phyloP scores from a whole-genome alignment of 2,888 invertebrate species.

The Hyalella azteca region DNA sequence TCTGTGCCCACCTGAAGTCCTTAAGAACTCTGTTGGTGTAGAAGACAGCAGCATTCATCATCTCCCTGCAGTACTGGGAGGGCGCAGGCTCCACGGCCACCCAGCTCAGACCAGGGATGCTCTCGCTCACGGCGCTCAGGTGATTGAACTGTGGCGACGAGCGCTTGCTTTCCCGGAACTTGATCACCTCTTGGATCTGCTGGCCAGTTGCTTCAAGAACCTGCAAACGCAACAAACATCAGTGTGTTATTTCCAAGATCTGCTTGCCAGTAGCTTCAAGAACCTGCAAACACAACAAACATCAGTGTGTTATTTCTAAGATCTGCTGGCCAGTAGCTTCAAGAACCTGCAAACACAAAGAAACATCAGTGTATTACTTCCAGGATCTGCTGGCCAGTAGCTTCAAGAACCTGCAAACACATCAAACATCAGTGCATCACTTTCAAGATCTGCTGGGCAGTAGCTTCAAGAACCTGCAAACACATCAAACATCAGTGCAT shows the following conservation, averaged over 20 bases:
- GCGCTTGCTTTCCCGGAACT: constrained; percentile 88
- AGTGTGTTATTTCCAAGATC: too few relatives aligned
- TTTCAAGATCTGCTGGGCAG: too few relatives aligned
- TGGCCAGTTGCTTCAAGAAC: constrained; percentile 82
- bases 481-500: not conserved
- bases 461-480: not conserved
- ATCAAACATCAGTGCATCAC: too few relatives aligned
- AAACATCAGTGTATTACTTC: constrained; percentile 71
- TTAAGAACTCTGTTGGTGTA: constrained; percentile 97
- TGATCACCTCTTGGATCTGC: constrained; percentile 82
- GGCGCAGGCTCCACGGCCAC: constrained; percentile 87
- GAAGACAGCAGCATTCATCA: constrained; percentile 97
- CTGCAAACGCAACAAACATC: too few relatives aligned
- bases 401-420: constrained; percentile 70
- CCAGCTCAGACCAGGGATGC: constrained; percentile 96
- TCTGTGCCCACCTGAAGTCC: constrained; percentile 66
- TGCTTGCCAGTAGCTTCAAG: too few relatives aligned
- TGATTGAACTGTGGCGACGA: constrained; percentile 89
- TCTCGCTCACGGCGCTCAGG: constrained; percentile 93
- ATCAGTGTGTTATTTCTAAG: too few relatives aligned
- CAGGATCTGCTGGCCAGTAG: constrained; percentile 82
- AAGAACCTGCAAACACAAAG: not conserved
- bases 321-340: too few relatives aligned
- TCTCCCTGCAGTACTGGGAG: constrained; percentile 95
- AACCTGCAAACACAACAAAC: not conserved